Evolutionary conservation across 2,797 vertebrate species (phyloP).

Genomic region (Loriculus beryllinus): DNA sequence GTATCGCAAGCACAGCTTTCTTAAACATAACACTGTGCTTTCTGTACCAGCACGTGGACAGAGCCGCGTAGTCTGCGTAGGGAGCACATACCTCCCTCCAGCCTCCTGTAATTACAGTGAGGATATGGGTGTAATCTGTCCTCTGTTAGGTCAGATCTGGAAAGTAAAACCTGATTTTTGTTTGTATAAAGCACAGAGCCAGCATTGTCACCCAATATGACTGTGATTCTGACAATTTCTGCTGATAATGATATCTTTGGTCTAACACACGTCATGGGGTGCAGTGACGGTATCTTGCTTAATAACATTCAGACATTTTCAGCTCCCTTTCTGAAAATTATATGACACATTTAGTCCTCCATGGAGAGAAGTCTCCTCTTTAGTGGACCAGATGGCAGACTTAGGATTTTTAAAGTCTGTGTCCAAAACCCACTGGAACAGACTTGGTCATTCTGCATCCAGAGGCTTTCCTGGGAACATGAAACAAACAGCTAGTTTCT

Average conservation of each 20-base stretch:
- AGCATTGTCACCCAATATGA: not conserved
- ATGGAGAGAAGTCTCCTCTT: not conserved
- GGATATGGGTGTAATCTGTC: fast-evolving
- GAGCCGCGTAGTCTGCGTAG: not conserved
- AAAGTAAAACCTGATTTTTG: not conserved
- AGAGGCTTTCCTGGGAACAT: not conserved
- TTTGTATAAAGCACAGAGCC: not conserved
- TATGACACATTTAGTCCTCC: not conserved
- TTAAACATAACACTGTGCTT: not conserved
- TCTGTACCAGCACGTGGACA: fast-evolving
- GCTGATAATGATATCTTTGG: fast-evolving
- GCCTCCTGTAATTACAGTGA: not conserved
- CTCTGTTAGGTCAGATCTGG: not conserved
- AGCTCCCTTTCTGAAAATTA: not conserved
- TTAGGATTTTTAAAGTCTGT: not conserved
- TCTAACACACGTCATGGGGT: not conserved
- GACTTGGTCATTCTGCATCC: not conserved
- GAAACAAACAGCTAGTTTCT: not conserved
- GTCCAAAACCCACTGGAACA: not conserved
- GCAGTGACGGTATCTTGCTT: not conserved
- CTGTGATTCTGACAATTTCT: not conserved
- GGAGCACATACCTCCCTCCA: not conserved
- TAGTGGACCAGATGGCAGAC: not conserved
- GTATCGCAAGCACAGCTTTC: not conserved
- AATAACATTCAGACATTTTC: not conserved